Evolutionary conservation across 1,140 invertebrate genomes (phyloP).

Genomic region (Cylas formicarius): DNA sequence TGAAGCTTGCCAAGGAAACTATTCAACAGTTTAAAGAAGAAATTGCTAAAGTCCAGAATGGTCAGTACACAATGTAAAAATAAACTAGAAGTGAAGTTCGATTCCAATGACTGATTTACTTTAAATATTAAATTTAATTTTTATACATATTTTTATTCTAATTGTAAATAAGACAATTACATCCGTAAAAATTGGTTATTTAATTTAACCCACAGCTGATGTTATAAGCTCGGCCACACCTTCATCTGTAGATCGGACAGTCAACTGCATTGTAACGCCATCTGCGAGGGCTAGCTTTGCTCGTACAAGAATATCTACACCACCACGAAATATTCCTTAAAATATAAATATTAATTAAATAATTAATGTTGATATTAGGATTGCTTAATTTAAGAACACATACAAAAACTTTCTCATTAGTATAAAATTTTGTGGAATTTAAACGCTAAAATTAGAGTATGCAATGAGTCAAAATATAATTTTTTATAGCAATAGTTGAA

Average conservation of each 20-base stretch:
- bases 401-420: no score
- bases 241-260: slow-evolving; percentile 56
- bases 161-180: slow-evolving; percentile 3
- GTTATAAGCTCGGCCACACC: slow-evolving; percentile 78
- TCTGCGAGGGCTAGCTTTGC: slow-evolving; percentile 73
- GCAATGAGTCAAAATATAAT: no score
- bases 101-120: no score
- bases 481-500: no score
- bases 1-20: slow-evolving; percentile 83
- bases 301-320: slow-evolving; percentile 79
- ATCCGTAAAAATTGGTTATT: slow-evolving; percentile 3
- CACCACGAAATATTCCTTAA: slow-evolving; percentile 77
- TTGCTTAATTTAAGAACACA: neutral
- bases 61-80: slow-evolving; percentile 22
- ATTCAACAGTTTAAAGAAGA: slow-evolving; percentile 85
- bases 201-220: slow-evolving; percentile 70
- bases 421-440: no score
- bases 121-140: slow-evolving; percentile 12
- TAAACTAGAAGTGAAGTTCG: slow-evolving; percentile 1
- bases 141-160: slow-evolving; percentile 1
- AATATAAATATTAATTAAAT: slow-evolving; percentile 28
- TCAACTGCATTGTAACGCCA: slow-evolving; percentile 68
- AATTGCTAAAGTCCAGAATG: slow-evolving; percentile 62
- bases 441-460: no score
- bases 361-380: neutral